Evolutionary conservation across 2,797 vertebrate genomes (phyloP).

Genomic region (Sebastes ruberrimus): DNA sequence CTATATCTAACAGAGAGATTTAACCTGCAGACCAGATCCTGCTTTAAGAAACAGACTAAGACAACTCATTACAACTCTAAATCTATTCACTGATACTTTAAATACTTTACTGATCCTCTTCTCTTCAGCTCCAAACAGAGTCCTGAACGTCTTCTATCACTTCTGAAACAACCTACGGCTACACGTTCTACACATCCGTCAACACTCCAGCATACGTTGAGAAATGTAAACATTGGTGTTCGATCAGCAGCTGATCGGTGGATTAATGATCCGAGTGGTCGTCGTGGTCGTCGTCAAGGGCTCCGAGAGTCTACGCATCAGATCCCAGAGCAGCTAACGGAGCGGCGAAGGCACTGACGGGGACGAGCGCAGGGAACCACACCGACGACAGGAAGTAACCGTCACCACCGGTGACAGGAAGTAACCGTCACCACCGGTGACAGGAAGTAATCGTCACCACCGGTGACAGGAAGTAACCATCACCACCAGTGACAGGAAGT

Average conservation of each 20-base stretch:
- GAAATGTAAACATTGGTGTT: slow-evolving; percentile 59
- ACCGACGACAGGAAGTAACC: background rate
- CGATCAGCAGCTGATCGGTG: background rate
- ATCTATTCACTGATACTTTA: background rate
- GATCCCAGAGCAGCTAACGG: slow-evolving; percentile 31
- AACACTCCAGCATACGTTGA: background rate
- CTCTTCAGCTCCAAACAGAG: too few relatives aligned
- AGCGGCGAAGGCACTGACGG: slow-evolving; percentile 77
- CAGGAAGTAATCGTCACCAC: background rate
- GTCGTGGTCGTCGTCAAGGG: background rate
- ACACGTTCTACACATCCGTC: background rate
- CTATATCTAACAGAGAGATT: background rate
- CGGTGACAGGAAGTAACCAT: too few relatives aligned
- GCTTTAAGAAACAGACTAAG: background rate
- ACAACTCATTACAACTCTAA: background rate
- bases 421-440: too few relatives aligned
- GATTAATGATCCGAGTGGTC: background rate
- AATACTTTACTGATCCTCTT: background rate
- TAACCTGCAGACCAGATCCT: background rate
- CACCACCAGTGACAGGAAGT: background rate
- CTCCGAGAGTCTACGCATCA: slow-evolving; percentile 13
- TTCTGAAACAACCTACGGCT: background rate
- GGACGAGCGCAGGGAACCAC: slow-evolving; percentile 25
- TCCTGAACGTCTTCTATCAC: too few relatives aligned
- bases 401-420: too few relatives aligned